Evolutionary conservation across 1,140 invertebrate genomes (phyloP).

Genomic region (Leucophenga varia): DNA sequence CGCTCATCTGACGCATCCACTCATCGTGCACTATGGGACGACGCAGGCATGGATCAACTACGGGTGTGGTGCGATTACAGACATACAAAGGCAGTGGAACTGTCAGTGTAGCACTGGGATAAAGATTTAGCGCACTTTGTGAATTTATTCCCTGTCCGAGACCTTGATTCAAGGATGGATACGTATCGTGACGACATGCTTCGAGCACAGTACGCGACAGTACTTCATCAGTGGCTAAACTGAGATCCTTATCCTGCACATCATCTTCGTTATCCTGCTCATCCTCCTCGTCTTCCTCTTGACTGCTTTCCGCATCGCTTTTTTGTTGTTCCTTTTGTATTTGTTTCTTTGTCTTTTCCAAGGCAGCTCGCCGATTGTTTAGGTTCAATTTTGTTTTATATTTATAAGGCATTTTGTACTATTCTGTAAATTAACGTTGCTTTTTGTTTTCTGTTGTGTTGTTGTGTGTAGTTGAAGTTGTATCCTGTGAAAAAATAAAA

Average conservation of each 20-base stretch:
- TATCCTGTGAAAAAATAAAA: too few relatives aligned
- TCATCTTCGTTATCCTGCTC: background rate
- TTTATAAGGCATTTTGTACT: constrained; percentile 23
- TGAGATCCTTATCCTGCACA: background rate
- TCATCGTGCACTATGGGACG: constrained; percentile 12
- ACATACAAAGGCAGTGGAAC: constrained; percentile 29
- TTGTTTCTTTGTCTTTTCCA: background rate
- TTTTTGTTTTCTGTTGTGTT: background rate
- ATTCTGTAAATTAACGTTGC: constrained; percentile 14
- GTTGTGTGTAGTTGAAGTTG: background rate
- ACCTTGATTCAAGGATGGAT: constrained; percentile 15
- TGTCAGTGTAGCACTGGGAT: constrained; percentile 16
- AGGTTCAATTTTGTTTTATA: constrained; percentile 4
- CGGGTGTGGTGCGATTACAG: constrained; percentile 16
- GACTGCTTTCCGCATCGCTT: background rate
- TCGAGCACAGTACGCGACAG: constrained; percentile 16
- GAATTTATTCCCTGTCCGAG: constrained; percentile 5
- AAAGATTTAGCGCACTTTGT: constrained; percentile 3
- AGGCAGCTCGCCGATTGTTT: constrained; percentile 6
- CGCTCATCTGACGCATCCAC: constrained; percentile 6
- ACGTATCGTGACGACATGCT: constrained; percentile 14
- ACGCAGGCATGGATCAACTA: constrained; percentile 19
- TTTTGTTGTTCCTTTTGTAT: background rate
- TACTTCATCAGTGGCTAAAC: background rate
- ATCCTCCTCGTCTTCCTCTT: background rate